Evolutionary conservation across 92 coral and sea anemone species (phyloP).

Genomic region (Bergia puertoricense): DNA sequence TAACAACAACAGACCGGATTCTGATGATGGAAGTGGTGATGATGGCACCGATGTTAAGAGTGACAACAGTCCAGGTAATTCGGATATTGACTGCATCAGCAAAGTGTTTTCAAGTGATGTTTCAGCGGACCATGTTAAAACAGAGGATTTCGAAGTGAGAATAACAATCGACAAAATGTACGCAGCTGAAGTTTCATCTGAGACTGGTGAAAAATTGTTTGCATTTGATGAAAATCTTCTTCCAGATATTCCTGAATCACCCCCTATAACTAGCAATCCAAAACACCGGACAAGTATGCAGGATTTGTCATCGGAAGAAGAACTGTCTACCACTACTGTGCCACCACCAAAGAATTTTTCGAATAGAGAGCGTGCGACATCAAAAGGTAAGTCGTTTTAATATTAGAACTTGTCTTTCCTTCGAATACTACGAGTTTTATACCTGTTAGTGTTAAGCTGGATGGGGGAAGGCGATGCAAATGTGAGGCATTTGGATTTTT

Average conservation of each 20-base stretch:
- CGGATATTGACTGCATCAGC: not conserved
- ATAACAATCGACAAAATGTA: slow-evolving; percentile 19
- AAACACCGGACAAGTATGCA: not conserved
- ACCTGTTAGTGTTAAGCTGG: too few species aligned
- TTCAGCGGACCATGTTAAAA: not conserved
- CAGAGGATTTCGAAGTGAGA: slow-evolving; percentile 8
- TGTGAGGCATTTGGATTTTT: too few species aligned
- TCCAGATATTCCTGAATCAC: not conserved
- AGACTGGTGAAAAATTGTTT: not conserved
- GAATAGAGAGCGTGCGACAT: not conserved
- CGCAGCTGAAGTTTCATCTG: not conserved
- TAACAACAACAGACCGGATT: not conserved
- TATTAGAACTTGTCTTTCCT: too few species aligned
- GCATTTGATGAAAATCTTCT: not conserved
- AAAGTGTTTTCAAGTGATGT: slow-evolving; percentile 5
- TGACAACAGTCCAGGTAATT: not conserved
- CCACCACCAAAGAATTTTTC: slow-evolving; percentile 14
- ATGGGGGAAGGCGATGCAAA: too few species aligned
- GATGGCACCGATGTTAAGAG: not conserved
- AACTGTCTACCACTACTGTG: not conserved
- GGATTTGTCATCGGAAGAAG: not conserved
- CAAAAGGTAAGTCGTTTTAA: not conserved
- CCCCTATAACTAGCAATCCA: not conserved
- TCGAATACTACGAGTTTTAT: too few species aligned
- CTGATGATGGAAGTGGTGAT: not conserved